These are phyloP conservation scores for Teleiodes luculella DNA, from an alignment of 2,888 invertebrate genomes.

Conservation along the genomic window DNA sequence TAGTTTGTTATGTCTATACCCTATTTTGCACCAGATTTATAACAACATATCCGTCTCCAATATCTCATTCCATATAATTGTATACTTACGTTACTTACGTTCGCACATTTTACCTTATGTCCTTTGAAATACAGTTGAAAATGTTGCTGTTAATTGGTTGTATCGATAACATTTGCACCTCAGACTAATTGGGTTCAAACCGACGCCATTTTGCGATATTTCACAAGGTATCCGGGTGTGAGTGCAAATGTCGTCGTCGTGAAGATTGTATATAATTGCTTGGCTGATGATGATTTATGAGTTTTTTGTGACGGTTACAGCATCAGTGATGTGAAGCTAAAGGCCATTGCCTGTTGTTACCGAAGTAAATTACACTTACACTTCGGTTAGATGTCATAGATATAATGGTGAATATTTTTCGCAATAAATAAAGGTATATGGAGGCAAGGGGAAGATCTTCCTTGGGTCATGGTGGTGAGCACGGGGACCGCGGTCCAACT, in stretches of 20 bases:
- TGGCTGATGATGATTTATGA: no score
- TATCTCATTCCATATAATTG: background rate
- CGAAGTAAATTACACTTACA: no score
- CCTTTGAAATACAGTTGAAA: background rate
- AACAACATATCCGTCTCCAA: background rate
- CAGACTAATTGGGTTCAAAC: conserved; percentile 6
- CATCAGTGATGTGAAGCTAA: no score
- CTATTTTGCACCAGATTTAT: conserved; percentile 1
- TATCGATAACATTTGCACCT: conserved; percentile 9
- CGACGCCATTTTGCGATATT: background rate
- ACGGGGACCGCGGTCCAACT: no score
- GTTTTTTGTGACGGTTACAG: no score
- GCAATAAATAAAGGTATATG: no score
- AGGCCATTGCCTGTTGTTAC: no score
- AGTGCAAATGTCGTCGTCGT: conserved; percentile 9
- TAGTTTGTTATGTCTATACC: background rate
- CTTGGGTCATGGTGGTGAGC: no score
- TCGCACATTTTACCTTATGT: background rate
- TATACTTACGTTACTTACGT: background rate
- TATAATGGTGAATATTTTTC: no score
- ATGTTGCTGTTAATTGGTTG: background rate
- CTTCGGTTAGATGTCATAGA: no score
- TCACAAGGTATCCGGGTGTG: conserved; percentile 1
- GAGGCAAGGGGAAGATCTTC: no score
- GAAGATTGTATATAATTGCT: no score